Evolutionary conservation across 1,140 invertebrate species (phyloP).

Genomic region (Calycopis cecrops): DNA sequence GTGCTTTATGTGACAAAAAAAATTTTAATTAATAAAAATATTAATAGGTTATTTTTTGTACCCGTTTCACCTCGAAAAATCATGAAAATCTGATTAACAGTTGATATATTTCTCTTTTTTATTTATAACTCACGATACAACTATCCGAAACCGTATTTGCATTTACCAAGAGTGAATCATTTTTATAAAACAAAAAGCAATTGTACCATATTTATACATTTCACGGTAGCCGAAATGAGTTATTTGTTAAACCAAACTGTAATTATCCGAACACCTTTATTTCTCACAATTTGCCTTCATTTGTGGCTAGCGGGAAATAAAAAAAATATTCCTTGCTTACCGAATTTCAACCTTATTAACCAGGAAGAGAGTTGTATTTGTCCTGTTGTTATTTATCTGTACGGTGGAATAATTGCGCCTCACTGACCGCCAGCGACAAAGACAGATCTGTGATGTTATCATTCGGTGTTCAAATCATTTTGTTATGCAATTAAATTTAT

Average conservation of each 20-base stretch:
- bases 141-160: too few relatives aligned
- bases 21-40: too few relatives aligned
- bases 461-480: slow-evolving; percentile 5
- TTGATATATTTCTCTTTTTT: too few relatives aligned
- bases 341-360: neutral
- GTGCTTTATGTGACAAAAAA: too few relatives aligned
- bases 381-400: neutral
- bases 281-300: slow-evolving; percentile 54
- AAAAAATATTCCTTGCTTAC: slow-evolving; percentile 3
- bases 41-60: too few relatives aligned
- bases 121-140: too few relatives aligned
- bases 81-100: too few relatives aligned
- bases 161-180: neutral
- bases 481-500: slow-evolving; percentile 10
- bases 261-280: slow-evolving; percentile 49
- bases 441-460: slow-evolving; percentile 30
- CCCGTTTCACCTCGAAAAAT: too few relatives aligned
- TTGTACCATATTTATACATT: slow-evolving; percentile 36
- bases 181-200: slow-evolving; percentile 13
- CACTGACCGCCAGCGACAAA: slow-evolving; percentile 29
- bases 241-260: slow-evolving; percentile 48
- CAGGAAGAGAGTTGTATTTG: neutral
- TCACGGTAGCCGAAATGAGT: slow-evolving; percentile 51
- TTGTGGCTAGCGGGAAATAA: slow-evolving; percentile 13
- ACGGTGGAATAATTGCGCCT: slow-evolving; percentile 22